Evolutionary conservation across 2,888 invertebrate genomes (phyloP).

Genomic region (Carabus problematicus): DNA sequence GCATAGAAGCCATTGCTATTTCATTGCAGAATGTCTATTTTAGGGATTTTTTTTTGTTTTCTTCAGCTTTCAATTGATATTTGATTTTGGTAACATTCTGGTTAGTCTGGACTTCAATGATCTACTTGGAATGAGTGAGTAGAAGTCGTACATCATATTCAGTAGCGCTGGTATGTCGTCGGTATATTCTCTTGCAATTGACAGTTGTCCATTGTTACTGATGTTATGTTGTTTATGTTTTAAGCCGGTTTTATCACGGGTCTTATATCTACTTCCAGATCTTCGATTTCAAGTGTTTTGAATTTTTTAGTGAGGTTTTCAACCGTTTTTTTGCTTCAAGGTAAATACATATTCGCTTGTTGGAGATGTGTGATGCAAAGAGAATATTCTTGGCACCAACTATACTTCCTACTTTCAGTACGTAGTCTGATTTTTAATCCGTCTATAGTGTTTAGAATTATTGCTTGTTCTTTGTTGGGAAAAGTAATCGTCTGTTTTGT

Average conservation of each 20-base stretch:
- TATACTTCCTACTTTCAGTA: not conserved
- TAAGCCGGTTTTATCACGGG: no score
- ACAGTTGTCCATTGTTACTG: not conserved
- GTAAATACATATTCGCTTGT: no score
- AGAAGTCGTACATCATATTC: not conserved
- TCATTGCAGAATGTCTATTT: conserved; percentile 7
- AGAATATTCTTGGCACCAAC: no score
- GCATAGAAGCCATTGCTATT: conserved; percentile 10
- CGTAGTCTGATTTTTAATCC: conserved; percentile 7
- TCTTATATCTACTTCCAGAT: no score
- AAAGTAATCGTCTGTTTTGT: conserved; percentile 3
- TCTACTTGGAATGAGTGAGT: not conserved
- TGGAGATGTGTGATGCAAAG: no score
- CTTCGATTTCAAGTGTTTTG: no score
- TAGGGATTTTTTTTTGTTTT: not conserved
- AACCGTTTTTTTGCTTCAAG: no score
- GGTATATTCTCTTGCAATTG: not conserved
- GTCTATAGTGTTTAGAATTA: not conserved
- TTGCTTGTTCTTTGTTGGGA: conserved; percentile 12
- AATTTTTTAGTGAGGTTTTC: no score
- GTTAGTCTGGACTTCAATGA: not conserved
- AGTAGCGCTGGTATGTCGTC: not conserved
- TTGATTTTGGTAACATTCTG: no score
- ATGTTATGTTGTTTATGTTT: no score
- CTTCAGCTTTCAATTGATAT: not conserved